phyloP scores from a whole-genome alignment of 2,888 invertebrate genomes.

The Hyalella azteca region DNA sequence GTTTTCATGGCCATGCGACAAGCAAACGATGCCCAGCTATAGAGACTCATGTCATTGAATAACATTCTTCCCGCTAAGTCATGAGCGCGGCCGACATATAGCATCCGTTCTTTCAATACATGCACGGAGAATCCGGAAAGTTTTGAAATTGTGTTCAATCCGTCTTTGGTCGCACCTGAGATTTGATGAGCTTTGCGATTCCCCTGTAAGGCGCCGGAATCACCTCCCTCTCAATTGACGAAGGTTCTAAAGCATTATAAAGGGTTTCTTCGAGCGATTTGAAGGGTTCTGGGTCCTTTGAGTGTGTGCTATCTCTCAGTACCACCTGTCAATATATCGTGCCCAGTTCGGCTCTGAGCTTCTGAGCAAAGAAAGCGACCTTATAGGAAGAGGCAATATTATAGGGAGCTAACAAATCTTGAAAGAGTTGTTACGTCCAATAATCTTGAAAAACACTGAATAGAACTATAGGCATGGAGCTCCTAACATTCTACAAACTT shows the following conservation, averaged over 20 bases:
- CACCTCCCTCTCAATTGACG: neutral
- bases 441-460: too few species aligned
- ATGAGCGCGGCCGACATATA: too few species aligned
- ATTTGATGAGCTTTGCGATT: neutral
- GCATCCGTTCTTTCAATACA: too few species aligned
- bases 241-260: slow-evolving; percentile 16
- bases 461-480: too few species aligned
- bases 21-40: too few species aligned
- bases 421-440: too few species aligned
- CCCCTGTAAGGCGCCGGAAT: slow-evolving; percentile 27
- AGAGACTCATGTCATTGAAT: too few species aligned
- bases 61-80: too few species aligned
- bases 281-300: neutral
- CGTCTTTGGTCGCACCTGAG: neutral
- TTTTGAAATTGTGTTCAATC: neutral
- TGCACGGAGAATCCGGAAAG: too few species aligned
- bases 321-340: neutral
- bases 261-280: neutral
- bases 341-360: neutral
- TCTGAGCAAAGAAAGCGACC: neutral
- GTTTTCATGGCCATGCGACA: too few species aligned
- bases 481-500: neutral
- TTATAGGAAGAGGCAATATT: too few species aligned
- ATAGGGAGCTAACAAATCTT: too few species aligned
- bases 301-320: slow-evolving; percentile 12